Evolutionary conservation across 1,140 invertebrate genomes (phyloP).

Genomic region (Augochlora pura): DNA sequence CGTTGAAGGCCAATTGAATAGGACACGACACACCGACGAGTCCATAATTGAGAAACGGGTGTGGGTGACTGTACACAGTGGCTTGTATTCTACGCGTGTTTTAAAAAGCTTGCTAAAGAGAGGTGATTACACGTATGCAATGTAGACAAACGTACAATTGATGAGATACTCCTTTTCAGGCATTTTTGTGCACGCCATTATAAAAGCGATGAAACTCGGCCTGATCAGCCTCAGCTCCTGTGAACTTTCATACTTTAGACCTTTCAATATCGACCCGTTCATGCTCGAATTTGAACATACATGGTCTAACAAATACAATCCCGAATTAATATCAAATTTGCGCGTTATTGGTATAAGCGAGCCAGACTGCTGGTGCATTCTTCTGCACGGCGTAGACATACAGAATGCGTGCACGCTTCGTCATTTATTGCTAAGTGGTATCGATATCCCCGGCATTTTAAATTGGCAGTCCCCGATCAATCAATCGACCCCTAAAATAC

Average conservation of each 20-base stretch:
- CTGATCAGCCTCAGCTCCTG: slow-evolving; percentile 37
- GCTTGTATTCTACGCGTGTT: slow-evolving; percentile 50
- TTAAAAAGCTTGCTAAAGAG: slow-evolving; percentile 40
- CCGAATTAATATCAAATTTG: slow-evolving; percentile 52
- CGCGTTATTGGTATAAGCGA: slow-evolving; percentile 36
- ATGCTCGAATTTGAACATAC: slow-evolving; percentile 12
- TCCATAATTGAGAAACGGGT: slow-evolving; percentile 7
- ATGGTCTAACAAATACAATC: slow-evolving; percentile 20
- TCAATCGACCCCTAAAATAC: slow-evolving; percentile 17
- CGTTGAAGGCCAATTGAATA: background rate
- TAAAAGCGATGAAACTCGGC: slow-evolving; percentile 62
- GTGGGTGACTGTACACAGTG: slow-evolving; percentile 44
- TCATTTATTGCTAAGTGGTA: slow-evolving; percentile 44
- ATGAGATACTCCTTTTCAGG: slow-evolving; percentile 46
- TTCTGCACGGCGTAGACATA: slow-evolving; percentile 43
- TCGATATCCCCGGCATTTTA: slow-evolving; percentile 55
- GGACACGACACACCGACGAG: background rate
- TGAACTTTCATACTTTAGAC: slow-evolving; percentile 48
- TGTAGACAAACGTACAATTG: background rate
- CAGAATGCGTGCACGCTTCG: slow-evolving; percentile 41
- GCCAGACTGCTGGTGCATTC: slow-evolving; percentile 41
- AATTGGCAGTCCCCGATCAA: slow-evolving; percentile 48
- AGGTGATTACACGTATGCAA: slow-evolving; percentile 32
- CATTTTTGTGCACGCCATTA: slow-evolving; percentile 41
- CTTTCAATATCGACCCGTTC: slow-evolving; percentile 32